Evolutionary conservation across 2,113 vertebrate genomes (phyloP), one percentile per base, ranked within the genome.

Genomic region (Thryonomys swinderianus): DNA sequence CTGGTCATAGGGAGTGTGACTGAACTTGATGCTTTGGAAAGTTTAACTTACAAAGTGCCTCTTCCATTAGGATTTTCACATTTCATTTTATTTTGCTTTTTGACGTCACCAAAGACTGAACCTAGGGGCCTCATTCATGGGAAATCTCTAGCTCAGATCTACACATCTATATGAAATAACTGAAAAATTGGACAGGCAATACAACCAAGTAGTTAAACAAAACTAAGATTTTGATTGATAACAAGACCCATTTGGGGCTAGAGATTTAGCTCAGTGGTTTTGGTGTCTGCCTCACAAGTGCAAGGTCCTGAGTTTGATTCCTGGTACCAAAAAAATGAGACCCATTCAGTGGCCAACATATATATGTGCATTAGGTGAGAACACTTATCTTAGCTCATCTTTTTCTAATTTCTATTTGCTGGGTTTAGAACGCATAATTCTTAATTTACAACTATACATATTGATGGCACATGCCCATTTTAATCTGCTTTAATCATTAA

Each of bases 201-300:
- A 55, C 59, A 88, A 59, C 16, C 53, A 90, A 85, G 4, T 11
- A 59, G 59, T 94, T 95, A 48, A 81, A 86, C 23, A 84, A 97
- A 94, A 64, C 20, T 23, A 40, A 85, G 30, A 53, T 53, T 93
- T 87, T 87, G 13, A 94, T 78, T 69, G 40, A n/a, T 76, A 66
- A 61, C 89, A 59, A 90, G 45, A 90, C 34, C 59, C 55, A 45
- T 30, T 81, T 25, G 79, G 0, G 30, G 69, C 18, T 14, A 79
- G 48, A 10, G 10, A 51, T 51, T 5, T 51, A 51, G 48, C 48
- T 51, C 48, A 51, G 48, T 51, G 48, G 10, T 51, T 51, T 10
- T 51, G 48, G 48, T 51, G 48, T 10, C 48, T 51, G 48, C 10
- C 10, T 51, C 10, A 10, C 48, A 51, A 51, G 48, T 51, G 48